Base-by-base conservation (phyloP, 2,888 invertebrate species). In the Drosophila hamatofila region DNA sequence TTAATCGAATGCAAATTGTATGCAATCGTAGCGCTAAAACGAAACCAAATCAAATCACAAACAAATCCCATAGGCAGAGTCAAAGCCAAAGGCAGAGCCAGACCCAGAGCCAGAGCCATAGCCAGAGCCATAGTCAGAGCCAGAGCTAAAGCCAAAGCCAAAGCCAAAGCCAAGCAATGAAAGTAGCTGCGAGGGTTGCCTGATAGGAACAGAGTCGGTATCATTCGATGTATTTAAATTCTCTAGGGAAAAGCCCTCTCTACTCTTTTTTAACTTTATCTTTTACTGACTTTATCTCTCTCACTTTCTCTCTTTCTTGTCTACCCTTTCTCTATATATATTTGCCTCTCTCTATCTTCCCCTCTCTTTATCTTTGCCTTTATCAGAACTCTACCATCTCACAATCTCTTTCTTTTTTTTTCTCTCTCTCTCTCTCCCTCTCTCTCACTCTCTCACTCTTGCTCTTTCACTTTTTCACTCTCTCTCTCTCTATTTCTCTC, bases 1-100 rank as follows among this genome's bases (percentile, higher is more conserved):
- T 3, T 78, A 88, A 88, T 83, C 74, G 75, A 58, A 86, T 86
- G 85, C 88, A 86, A 86, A 86, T 88, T 49, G 72, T 78, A 86
- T 88, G 86, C 85, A 75, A 82, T 77, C 72, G 78, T 66, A 73
- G 64, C 78, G 67, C 44, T 75, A 72, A 78, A 78, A 72, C 68
- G 63, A 64, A 82, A 76, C 66, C 78, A 80, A 75, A 52, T 51
- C 71, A 75, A 56, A 72, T 65, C 55, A 25, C 46, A 39, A 18
- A 8, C 58, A 61, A 63, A 48, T 35, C 55, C 42, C 35, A 44
- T 21, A 21, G 49, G 42, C 25, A 39, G 41, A 57, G 18, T 33
- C 39, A 33, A 21, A 59, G 49, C 23, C 39, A 55, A 7, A 27
- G 27, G 27, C 27, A 39, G n/a, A 25, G 46, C 16, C 23, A 44